Conservation (phyloP, 2,888 invertebrate genomes). For the Andrena camellia region DNA sequence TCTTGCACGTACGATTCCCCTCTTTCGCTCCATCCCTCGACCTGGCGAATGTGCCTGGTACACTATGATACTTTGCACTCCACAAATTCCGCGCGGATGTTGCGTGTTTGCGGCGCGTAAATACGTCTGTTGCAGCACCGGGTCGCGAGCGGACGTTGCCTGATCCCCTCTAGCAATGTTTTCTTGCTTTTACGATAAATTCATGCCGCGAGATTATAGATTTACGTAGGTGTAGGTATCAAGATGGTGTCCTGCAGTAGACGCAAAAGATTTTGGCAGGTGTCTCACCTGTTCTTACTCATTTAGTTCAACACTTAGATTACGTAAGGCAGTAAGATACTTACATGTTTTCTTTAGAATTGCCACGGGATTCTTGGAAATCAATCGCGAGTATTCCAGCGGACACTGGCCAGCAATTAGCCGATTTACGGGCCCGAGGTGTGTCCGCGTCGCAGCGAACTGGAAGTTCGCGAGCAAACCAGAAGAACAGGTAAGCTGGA, state of each 20-base stretch:
- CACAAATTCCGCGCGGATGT: slow-evolving; percentile 57
- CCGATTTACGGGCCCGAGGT: neutral
- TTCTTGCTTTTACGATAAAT: neutral
- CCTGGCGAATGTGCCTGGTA: slow-evolving; percentile 43
- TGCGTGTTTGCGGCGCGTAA: slow-evolving; percentile 54
- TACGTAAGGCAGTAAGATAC: too few relatives aligned
- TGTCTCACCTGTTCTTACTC: too few relatives aligned
- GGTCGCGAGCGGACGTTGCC: neutral
- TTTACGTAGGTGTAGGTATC: too few relatives aligned
- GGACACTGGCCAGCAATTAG: too few relatives aligned
- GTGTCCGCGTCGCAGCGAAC: neutral
- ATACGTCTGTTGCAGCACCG: slow-evolving; percentile 17
- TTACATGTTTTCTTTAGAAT: too few relatives aligned
- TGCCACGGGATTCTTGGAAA: too few relatives aligned
- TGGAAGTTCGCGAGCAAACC: slow-evolving; percentile 23
- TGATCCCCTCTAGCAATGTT: neutral
- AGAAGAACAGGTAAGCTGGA: slow-evolving; percentile 52
- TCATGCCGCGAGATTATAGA: neutral
- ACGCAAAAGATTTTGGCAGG: too few relatives aligned
- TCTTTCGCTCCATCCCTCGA: neutral
- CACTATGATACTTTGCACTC: slow-evolving; percentile 57
- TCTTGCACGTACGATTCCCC: slow-evolving; percentile 34
- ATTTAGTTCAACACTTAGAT: too few relatives aligned
- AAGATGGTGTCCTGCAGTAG: too few relatives aligned
- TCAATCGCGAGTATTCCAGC: too few relatives aligned